Base-by-base conservation (phyloP, 2,113 vertebrate species). In the Ophiodon elongatus region DNA sequence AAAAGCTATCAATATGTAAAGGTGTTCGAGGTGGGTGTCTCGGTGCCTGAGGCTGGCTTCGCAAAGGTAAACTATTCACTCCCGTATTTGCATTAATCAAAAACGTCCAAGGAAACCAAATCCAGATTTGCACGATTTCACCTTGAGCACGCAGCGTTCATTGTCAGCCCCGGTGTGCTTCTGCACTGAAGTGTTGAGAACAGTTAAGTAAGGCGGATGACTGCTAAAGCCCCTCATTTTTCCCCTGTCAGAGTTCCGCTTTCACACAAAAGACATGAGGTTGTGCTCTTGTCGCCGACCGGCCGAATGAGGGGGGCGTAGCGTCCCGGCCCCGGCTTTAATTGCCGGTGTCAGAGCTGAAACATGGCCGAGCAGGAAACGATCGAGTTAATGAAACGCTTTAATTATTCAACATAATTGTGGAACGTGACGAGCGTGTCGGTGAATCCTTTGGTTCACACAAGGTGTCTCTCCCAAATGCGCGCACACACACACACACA, bases 371-470 rank as follows among this genome's bases (percentile, higher is more conserved):
- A 88, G 87, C 87, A 88, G 90, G 87, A 95, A 94, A 88, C 92
- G 74, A 93, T 91, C 75, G 43, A 86, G 85, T 90, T 92, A 94
- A 94, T 93, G 92, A 92, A 94, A 94, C 87, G 70, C 91, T 93
- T 93, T 92, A 90, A 93, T 93, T 89, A 94, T 93, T 94, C 91
- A 92, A 88, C 77, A 80, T 88, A 86, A 94, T 91, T 91, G 91
- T 90, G 62, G 75, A 89, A 91, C 25, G 88, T 89, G 87, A 89
- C 62, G 39, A 91, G 82, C 71, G 82, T 88, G 85, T 76, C 81
- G 82, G 89, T 85, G 84, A 90, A 89, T 91, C 90, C 85, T 81
- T 45, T 52, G 76, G 39, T 88, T 91, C 80, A 45, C 79, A 59
- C 73, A 39, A 39, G 72, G 73, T 74, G 47, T 83, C 57, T 65